phyloP scores from a whole-genome alignment of 1,140 invertebrate species.

The Zeugodacus cucurbitae region DNA sequence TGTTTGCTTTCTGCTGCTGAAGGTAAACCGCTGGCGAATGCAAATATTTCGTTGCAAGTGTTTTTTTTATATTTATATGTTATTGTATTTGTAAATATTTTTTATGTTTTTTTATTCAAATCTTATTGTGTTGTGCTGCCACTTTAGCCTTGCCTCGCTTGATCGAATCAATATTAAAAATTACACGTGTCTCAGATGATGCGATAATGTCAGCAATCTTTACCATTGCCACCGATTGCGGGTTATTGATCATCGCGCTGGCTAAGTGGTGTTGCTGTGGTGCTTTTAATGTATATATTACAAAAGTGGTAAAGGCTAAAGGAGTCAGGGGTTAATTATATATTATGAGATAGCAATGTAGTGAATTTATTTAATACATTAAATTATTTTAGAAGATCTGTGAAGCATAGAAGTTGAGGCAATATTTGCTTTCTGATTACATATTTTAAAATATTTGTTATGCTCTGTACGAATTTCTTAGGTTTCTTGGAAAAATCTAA shows the following conservation, averaged over 20 bases:
- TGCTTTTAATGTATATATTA: too few species aligned
- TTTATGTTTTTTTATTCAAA: background rate
- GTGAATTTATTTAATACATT: too few species aligned
- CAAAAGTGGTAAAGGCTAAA: too few species aligned
- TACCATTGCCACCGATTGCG: background rate
- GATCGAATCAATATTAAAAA: background rate
- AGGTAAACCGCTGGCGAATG: conserved; percentile 2
- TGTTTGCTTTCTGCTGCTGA: background rate
- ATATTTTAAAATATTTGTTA: too few species aligned
- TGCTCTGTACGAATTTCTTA: too few species aligned
- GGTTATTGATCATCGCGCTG: background rate
- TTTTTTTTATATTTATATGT: background rate
- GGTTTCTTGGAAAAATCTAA: too few species aligned
- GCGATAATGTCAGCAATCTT: conserved; percentile 5
- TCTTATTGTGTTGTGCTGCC: background rate
- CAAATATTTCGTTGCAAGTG: background rate
- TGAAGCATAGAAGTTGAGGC: too few species aligned
- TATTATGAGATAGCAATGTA: too few species aligned
- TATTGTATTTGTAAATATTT: background rate
- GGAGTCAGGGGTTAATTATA: too few species aligned
- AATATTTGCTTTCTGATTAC: too few species aligned
- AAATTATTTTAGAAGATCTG: too few species aligned
- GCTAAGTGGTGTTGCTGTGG: background rate
- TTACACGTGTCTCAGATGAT: background rate
- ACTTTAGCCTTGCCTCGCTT: background rate